Percentiles rank a stretch among this genome's conserved stretches.
These are phyloP conservation scores for Netelia melanura DNA, from an alignment of 2,888 invertebrate genomes.

Conservation along the genomic window DNA sequence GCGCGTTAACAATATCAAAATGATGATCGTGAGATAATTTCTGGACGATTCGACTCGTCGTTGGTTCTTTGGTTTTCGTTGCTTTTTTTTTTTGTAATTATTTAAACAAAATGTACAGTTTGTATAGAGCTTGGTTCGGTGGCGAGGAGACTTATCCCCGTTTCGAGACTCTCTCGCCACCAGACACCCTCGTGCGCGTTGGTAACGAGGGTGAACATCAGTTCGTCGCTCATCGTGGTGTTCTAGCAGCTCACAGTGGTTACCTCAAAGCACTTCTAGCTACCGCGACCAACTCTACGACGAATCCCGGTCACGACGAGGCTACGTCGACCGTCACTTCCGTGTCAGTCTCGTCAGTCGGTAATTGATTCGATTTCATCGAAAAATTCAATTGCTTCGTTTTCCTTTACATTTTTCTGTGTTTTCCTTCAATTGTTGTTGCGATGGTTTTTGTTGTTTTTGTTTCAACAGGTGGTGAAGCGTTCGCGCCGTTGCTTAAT, in stretches of 20 bases:
- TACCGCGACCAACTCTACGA: slow-evolving; percentile 70
- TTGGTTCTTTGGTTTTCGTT: background rate
- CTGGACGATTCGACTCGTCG: background rate
- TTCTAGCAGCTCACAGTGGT: slow-evolving; percentile 90
- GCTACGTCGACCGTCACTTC: slow-evolving; percentile 76
- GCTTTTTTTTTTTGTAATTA: slow-evolving; percentile 2
- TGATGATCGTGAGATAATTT: background rate
- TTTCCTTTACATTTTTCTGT: background rate
- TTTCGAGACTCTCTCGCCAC: slow-evolving; percentile 84
- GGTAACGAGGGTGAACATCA: slow-evolving; percentile 88
- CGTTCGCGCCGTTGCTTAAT: slow-evolving; percentile 89
- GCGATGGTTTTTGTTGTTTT: background rate
- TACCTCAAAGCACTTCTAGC: slow-evolving; percentile 89
- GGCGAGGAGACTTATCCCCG: slow-evolving; percentile 77
- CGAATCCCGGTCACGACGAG: slow-evolving; percentile 52
- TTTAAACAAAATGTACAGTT: slow-evolving; percentile 82
- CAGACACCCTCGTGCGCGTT: slow-evolving; percentile 89
- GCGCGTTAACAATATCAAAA: background rate
- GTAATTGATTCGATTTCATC: slow-evolving; percentile 74
- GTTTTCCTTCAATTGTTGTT: background rate
- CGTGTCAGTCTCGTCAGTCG: slow-evolving; percentile 82
- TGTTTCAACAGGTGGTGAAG: slow-evolving; percentile 80
- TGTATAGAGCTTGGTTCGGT: slow-evolving; percentile 85
- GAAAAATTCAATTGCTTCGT: background rate
- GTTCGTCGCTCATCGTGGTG: slow-evolving; percentile 89